phyloP scores from a whole-genome alignment of 2,113 vertebrate species.

The Ammodytes marinus region DNA sequence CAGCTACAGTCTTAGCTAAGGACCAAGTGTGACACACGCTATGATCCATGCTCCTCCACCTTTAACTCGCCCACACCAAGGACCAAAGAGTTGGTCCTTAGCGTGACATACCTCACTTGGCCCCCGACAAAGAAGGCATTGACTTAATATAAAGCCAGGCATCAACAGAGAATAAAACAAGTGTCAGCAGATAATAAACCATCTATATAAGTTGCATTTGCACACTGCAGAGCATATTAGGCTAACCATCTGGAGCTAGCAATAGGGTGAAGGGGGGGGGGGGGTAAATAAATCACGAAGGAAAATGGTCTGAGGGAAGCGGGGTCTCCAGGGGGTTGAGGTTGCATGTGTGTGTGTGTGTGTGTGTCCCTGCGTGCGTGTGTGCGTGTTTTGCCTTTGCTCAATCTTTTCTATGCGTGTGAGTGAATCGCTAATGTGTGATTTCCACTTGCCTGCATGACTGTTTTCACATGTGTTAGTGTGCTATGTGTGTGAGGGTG shows the following conservation, averaged over 20 bases:
- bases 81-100: not conserved
- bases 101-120: not conserved
- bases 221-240: slow-evolving; percentile 46
- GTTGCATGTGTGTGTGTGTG: slow-evolving; percentile 21
- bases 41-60: not conserved
- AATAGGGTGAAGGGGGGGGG: slow-evolving; percentile 7
- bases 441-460: slow-evolving; percentile 9
- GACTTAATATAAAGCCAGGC: slow-evolving; percentile 13
- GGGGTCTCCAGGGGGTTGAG: slow-evolving; percentile 42
- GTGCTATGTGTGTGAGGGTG: slow-evolving; percentile 25
- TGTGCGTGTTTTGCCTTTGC: slow-evolving; percentile 16
- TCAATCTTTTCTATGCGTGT: not conserved
- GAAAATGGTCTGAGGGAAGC: slow-evolving; percentile 23
- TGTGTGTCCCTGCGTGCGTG: not conserved
- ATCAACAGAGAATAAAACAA: slow-evolving; percentile 22
- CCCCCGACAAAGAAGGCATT: slow-evolving; percentile 1
- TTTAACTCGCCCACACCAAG: not conserved
- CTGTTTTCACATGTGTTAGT: slow-evolving; percentile 17
- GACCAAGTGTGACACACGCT: not conserved
- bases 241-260: slow-evolving; percentile 52
- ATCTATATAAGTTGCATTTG: slow-evolving; percentile 45
- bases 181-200: slow-evolving; percentile 23
- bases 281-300: slow-evolving; percentile 26
- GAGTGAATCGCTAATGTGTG: slow-evolving; percentile 12
- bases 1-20: slow-evolving; percentile 7